Base-by-base conservation (phyloP, 2,797 vertebrate genomes). In the Lithobates sylvaticus region DNA sequence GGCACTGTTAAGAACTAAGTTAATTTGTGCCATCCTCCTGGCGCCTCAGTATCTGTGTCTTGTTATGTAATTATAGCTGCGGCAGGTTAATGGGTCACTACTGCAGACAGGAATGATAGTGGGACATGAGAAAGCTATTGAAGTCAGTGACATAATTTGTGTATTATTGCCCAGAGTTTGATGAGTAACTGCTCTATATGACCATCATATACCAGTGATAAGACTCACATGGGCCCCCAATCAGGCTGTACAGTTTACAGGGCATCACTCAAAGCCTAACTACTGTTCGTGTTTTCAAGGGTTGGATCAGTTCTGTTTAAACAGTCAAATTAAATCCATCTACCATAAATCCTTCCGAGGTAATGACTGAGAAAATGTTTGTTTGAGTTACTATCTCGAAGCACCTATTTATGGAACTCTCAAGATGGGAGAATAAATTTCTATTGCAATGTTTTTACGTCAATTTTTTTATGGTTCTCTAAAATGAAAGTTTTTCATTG, bases 291-390 rank as follows among this genome's bases (percentile, higher is more conserved):
- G 15, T 5, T 69, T 68, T 42, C 64, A 39, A 84, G 36, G 73
- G 42, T 68, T 70, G 65, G 18, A 82, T 29, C 39, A 18, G 39
- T 65, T 36, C 36, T 65, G 65, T 26, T 44, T 42, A 47, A 75
- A 47, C 65, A 36, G 54, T 75, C 8, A 21, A 26, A 16, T 44
- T 81, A 73, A 50, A 61, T 10, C 10, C 18, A 2, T 29, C 67
- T 5, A 69, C 23, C 75, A 68, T 83, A 83, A 75, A 76, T 76
- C 61, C 61, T 71, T 34, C n/a, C 21, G 10, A 74, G 34, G 70
- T 82, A 83, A 83, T 42, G 58, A 67, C n/a, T 83, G 81, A 68
- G 72, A 76, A 83, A 83, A 83, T 68, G 32, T 83, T 76, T 83
- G 42, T 74, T 58, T 83, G 81, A n/a, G 42, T 76, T 68, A 23